phyloP scores from a whole-genome alignment of 2,113 vertebrate genomes.

The Grus americana region DNA sequence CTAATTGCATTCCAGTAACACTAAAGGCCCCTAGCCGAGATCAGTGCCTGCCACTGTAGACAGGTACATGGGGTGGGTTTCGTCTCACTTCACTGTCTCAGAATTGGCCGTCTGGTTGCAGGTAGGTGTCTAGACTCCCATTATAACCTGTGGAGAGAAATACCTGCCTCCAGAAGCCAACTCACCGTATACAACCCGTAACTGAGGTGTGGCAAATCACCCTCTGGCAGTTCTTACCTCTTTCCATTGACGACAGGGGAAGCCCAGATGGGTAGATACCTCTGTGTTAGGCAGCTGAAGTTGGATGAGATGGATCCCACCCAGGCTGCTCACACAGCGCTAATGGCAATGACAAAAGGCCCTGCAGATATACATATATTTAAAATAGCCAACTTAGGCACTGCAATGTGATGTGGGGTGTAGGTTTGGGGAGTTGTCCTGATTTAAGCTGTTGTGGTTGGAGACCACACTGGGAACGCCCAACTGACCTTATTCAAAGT shows the following conservation, averaged over 20 bases:
- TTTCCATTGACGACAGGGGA: not conserved
- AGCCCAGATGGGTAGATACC: not conserved
- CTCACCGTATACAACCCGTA: accelerated
- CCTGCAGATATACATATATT: accelerated
- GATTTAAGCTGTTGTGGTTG: not conserved
- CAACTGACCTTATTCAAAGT: not conserved
- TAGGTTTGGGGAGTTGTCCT: not conserved
- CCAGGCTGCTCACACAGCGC: not conserved
- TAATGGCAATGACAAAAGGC: not conserved
- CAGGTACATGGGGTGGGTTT: not conserved
- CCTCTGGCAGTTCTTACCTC: conserved; percentile 14
- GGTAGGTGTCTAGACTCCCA: not conserved
- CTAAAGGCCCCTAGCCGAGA: not conserved
- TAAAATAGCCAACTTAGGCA: not conserved
- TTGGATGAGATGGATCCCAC: conserved; percentile 5
- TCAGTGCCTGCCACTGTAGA: not conserved
- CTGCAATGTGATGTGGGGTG: accelerated
- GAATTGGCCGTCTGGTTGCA: not conserved
- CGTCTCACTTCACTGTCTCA: not conserved
- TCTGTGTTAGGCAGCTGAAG: not conserved
- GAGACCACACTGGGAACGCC: not conserved
- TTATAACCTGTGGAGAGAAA: not conserved
- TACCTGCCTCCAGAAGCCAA: not conserved
- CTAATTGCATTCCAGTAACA: not conserved
- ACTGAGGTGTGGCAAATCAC: not conserved